Evolutionary conservation across 2,797 vertebrate genomes (phyloP).

Genomic region (Labroides dimidiatus): DNA sequence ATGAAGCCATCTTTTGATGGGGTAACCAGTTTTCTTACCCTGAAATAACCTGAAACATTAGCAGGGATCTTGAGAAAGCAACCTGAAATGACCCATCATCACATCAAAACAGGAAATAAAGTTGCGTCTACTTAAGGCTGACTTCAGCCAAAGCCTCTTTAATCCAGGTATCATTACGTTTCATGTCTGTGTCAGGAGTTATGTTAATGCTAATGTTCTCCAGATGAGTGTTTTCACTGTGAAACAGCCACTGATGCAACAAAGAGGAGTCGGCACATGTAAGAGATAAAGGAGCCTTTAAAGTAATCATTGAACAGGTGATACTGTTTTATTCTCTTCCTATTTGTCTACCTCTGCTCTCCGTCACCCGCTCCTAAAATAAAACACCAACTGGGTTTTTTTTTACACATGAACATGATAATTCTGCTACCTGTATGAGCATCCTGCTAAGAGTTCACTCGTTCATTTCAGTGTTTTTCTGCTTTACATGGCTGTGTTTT

Average conservation of each 20-base stretch:
- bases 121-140: background rate
- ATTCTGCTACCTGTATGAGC: constrained; percentile 8
- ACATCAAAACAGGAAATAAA: too few species aligned
- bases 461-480: constrained; percentile 5
- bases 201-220: background rate
- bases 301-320: constrained; percentile 10
- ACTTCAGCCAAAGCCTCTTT: background rate
- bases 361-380: background rate
- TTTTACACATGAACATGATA: background rate
- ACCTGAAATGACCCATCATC: too few species aligned
- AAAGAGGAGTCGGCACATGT: too few species aligned
- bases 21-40: too few species aligned
- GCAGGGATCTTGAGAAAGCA: too few species aligned
- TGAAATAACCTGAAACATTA: too few species aligned
- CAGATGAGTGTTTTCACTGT: background rate
- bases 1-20: too few species aligned
- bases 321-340: constrained; percentile 11
- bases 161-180: background rate
- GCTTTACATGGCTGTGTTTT: constrained; percentile 1
- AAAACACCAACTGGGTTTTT: background rate
- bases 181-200: background rate
- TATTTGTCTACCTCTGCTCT: constrained; percentile 57
- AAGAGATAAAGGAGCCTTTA: constrained; percentile 1
- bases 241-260: background rate
- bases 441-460: background rate